Percentiles rank a stretch among this genome's conserved stretches.
These are phyloP conservation scores for Lycorma delicatula DNA, from an alignment of 1,140 invertebrate species.

Conservation along the genomic window DNA sequence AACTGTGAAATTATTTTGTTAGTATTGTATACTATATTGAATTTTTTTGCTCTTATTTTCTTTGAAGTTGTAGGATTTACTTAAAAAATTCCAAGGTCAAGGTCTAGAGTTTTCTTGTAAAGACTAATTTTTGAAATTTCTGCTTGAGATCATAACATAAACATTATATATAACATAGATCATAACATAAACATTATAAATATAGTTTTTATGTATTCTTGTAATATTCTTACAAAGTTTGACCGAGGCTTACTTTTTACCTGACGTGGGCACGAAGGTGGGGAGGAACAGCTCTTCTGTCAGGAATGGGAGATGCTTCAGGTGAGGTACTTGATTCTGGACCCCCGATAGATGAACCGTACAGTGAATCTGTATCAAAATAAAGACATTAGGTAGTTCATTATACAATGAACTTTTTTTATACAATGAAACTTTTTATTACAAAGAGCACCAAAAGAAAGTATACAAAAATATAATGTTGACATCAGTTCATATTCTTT, in stretches of 20 bases:
- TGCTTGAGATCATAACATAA: not conserved
- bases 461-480: no score
- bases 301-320: conserved; percentile 23
- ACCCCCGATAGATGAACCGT: conserved; percentile 7
- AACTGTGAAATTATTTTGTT: no score
- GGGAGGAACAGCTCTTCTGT: conserved; percentile 17
- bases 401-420: no score
- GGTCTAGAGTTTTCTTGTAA: not conserved
- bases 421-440: no score
- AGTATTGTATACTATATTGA: no score
- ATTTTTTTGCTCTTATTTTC: no score
- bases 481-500: no score
- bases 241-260: conserved; percentile 27
- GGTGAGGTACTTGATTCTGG: conserved; percentile 27
- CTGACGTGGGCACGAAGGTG: conserved; percentile 25
- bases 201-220: not conserved
- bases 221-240: not conserved
- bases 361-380: no score
- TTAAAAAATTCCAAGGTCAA: no score
- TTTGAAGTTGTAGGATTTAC: no score
- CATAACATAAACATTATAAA: not conserved
- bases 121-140: not conserved
- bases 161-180: not conserved
- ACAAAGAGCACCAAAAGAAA: no score
- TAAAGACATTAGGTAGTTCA: no score